phyloP scores from a whole-genome alignment of 2,797 vertebrate species.

The Molossus alvarezi region DNA sequence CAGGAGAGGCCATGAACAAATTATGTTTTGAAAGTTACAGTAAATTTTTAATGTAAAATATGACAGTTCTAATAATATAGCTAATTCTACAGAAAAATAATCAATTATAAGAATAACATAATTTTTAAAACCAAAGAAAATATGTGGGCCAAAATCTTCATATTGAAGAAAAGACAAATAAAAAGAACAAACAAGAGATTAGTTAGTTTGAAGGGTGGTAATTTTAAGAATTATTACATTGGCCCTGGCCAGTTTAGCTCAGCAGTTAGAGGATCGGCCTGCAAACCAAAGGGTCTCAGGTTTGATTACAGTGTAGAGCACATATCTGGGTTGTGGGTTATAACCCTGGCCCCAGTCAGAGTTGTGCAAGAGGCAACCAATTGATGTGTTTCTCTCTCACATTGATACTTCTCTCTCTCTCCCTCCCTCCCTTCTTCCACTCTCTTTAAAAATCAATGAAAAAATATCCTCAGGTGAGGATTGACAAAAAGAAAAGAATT shows the following conservation, averaged over 20 bases:
- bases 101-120: conserved; percentile 4
- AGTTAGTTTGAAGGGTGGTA: neutral
- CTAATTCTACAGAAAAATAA: neutral
- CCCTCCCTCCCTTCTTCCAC: no score
- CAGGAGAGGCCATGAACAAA: neutral
- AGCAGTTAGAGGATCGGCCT: no score
- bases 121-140: conserved; percentile 46
- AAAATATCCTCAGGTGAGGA: no score
- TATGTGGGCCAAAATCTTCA: neutral
- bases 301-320: no score
- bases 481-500: neutral
- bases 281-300: no score
- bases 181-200: neutral
- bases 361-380: no score
- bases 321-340: no score
- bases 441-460: no score
- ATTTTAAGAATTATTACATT: neutral
- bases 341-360: no score
- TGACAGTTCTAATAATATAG: neutral
- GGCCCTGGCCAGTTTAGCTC: no score
- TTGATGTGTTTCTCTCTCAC: no score
- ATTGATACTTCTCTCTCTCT: no score
- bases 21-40: neutral
- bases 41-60: conserved; percentile 35
- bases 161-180: neutral